A percentile compares a stretch with the other conserved stretches of the same genome.
phyloP scores from a whole-genome alignment of 2,113 vertebrate species.

The Egretta garzetta region DNA sequence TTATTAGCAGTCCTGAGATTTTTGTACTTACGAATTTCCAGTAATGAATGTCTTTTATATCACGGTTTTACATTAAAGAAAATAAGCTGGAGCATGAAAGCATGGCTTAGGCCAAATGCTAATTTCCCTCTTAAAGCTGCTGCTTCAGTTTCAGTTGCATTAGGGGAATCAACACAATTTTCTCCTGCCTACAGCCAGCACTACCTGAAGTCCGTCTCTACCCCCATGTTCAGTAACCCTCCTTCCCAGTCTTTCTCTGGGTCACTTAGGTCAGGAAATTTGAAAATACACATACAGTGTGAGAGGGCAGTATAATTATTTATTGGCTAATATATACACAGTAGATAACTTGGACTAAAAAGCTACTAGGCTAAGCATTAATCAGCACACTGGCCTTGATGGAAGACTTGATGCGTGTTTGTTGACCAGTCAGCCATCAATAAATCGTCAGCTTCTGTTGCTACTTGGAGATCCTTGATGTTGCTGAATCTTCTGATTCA shows the following conservation, averaged over 20 bases:
- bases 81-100: constrained; percentile 2
- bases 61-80: constrained; percentile 18
- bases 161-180: not conserved
- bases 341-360: not conserved
- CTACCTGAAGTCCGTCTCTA: not conserved
- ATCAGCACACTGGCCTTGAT: not conserved
- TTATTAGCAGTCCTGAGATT: not conserved
- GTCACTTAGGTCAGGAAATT: not conserved
- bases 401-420: not conserved
- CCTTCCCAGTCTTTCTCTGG: not conserved
- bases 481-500: not conserved
- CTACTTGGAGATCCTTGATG: not conserved
- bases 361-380: not conserved
- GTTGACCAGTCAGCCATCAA: not conserved
- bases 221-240: not conserved
- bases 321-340: not conserved
- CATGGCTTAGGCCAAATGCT: not conserved
- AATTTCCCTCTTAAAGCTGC: not conserved
- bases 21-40: not conserved
- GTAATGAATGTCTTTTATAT: not conserved
- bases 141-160: not conserved
- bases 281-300: not conserved
- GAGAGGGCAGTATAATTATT: not conserved
- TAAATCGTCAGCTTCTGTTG: not conserved
- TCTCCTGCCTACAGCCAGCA: not conserved